These are phyloP conservation scores for Cheirogaleus major DNA, from an alignment of 2,797 vertebrate species.

Conservation along the genomic window DNA sequence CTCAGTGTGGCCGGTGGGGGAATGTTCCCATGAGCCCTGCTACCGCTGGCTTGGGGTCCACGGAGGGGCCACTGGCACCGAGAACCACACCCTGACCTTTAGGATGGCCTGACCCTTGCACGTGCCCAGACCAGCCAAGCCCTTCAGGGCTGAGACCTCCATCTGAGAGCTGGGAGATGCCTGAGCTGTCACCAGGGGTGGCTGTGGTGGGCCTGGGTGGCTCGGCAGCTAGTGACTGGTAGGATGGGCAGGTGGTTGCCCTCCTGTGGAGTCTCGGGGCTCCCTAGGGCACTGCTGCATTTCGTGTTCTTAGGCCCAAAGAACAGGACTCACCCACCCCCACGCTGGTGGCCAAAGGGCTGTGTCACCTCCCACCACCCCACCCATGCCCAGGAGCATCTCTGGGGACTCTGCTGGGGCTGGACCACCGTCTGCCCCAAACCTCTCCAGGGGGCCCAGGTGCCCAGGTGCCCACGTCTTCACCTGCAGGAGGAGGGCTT, in stretches of 20 bases:
- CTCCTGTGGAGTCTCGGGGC: accelerated
- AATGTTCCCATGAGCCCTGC: neutral
- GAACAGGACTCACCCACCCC: neutral
- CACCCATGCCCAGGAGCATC: neutral
- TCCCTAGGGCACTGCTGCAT: neutral
- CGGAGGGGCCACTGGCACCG: neutral
- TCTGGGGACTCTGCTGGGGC: neutral
- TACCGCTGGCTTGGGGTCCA: neutral
- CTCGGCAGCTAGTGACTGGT: neutral
- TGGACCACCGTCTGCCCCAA: neutral
- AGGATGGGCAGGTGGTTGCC: neutral
- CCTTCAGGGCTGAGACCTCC: neutral
- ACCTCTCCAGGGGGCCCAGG: neutral
- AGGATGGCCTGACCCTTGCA: neutral
- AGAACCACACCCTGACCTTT: neutral
- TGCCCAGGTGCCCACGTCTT: no score
- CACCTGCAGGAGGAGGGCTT: neutral
- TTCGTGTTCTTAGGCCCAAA: neutral
- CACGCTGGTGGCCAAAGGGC: neutral
- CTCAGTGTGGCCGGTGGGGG: neutral
- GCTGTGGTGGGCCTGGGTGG: neutral
- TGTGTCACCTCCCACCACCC: no score
- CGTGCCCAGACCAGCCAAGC: neutral
- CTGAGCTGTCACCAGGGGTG: neutral
- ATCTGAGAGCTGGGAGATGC: neutral